Percentiles rank a stretch among this genome's conserved stretches.
phyloP scores from a whole-genome alignment of 2,113 vertebrate genomes.

The Oryzias javanicus region DNA sequence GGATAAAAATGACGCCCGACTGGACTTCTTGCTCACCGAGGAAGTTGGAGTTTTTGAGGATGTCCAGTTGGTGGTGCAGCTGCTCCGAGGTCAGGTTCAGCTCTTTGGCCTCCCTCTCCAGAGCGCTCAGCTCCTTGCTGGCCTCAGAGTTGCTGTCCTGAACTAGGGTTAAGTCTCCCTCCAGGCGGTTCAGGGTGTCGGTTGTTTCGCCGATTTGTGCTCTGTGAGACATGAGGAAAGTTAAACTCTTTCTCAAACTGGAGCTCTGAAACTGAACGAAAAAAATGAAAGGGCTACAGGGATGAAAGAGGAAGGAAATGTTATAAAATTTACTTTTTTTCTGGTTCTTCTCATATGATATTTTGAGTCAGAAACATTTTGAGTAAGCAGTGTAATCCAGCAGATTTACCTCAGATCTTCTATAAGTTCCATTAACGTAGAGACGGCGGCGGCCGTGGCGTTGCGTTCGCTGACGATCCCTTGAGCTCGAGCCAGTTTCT shows the following conservation, averaged over 20 bases:
- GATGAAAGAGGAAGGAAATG: not conserved
- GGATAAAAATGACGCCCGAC: not conserved
- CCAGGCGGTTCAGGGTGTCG: constrained; percentile 84
- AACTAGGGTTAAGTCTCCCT: constrained; percentile 84
- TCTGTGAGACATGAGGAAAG: constrained; percentile 38
- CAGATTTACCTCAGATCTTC: constrained; percentile 85
- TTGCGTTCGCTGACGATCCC: constrained; percentile 85
- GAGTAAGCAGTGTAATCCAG: not conserved
- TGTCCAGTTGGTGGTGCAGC: constrained; percentile 82
- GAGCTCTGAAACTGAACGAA: not conserved
- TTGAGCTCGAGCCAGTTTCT: constrained; percentile 81
- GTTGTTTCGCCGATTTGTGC: constrained; percentile 85
- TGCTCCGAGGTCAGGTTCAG: constrained; percentile 88
- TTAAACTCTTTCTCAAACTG: not conserved
- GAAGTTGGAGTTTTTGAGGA: constrained; percentile 95
- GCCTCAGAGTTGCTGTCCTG: constrained; percentile 92
- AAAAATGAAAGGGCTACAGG: not conserved
- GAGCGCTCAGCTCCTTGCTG: constrained; percentile 82
- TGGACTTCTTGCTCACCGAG: constrained; percentile 76
- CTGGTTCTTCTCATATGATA: too few species aligned
- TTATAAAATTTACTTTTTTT: not conserved
- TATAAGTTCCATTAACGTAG: constrained; percentile 81
- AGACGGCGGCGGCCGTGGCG: constrained; percentile 75
- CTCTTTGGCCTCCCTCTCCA: constrained; percentile 85
- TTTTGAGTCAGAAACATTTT: too few species aligned